Base-by-base conservation (phyloP, 2,113 vertebrate species). In the Zosterops japonicus region DNA sequence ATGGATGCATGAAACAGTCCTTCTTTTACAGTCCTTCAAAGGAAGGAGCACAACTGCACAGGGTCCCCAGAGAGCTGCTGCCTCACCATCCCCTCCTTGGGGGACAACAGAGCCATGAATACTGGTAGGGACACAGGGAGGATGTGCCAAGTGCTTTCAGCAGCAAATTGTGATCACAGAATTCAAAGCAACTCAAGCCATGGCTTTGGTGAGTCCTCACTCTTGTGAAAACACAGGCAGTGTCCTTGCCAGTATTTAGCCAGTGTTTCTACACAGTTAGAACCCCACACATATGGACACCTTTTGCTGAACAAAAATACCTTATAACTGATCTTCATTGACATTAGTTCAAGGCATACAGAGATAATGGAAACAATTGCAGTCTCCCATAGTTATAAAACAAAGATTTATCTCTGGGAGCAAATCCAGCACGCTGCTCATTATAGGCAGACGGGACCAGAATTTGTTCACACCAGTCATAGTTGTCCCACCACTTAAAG, bases 161-260 rank as follows among this genome's bases (percentile, higher is more conserved):
- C 65, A n/a, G 12, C 0, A 0, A 39, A 9, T 8, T n/a, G 14
- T 3, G 5, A 69, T 35, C 35, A 18, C 16, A 0, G 0, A 17
- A 47, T 27, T 80, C 49, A 65, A 14, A 75, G 42, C 8, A 49
- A 35, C 9, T 21, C 21, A 14, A 7, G 23, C 27, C 15, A 1
- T 5, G 29, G 6, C 46, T 67, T 25, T 21, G 11, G 10, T 3
- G 12, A 77, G 28, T 21, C n/a, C 36, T 75, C n/a, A 16, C 5
- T 28, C 25, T 14, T 22, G 17, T 11, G 20, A 39, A 75, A 46
- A 56, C 15, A 55, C n/a, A 53, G 1, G 2, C 8, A 27, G 8
- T 9, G 17, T 4, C 42, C 35, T 79, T 35, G 3, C 4, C 29
- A 25, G 9, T n/a, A 31, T 41, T 59, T n/a, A 41, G 12, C 4